phyloP scores from a whole-genome alignment of 2,888 invertebrate genomes.

The Caenorhabditis macrosperma region DNA sequence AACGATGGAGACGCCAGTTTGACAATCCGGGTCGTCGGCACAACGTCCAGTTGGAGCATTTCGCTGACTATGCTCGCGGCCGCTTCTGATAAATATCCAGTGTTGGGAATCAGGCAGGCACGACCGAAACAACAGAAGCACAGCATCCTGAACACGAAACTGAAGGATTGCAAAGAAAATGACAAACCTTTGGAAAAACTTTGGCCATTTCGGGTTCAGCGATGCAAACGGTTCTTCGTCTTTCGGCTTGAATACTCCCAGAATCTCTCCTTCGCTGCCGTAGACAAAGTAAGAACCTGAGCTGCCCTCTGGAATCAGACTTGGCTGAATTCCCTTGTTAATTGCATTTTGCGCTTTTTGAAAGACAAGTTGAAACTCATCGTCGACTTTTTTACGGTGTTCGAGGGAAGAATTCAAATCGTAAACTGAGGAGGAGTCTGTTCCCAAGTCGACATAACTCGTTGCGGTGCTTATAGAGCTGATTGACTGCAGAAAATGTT shows the following conservation, averaged over 20 bases:
- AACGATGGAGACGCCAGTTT: conserved; percentile 97
- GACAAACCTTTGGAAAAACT: conserved; percentile 90
- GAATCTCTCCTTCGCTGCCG: conserved; percentile 86
- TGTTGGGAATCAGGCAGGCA: conserved; percentile 97
- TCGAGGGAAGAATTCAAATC: conserved; percentile 36
- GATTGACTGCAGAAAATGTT: conserved; percentile 6
- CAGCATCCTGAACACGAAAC: conserved; percentile 61
- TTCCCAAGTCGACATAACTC: conserved; percentile 11
- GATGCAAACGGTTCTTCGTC: conserved; percentile 99
- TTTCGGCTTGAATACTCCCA: conserved; percentile 98
- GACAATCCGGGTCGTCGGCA: conserved; percentile 94
- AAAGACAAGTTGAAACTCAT: conserved; percentile 64
- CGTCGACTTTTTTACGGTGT: conserved; percentile 54
- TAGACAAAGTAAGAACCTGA: conserved; percentile 95
- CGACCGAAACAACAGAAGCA: conserved; percentile 96
- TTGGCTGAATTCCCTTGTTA: conserved; percentile 67
- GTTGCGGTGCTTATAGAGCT: background rate
- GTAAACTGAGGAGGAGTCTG: conserved; percentile 25
- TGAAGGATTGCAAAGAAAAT: background rate
- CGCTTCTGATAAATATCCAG: conserved; percentile 97
- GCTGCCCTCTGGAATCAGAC: conserved; percentile 73
- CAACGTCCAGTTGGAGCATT: conserved; percentile 89
- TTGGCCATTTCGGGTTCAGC: conserved; percentile 98
- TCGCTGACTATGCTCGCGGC: conserved; percentile 97
- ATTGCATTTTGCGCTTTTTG: conserved; percentile 72